Conservation (phyloP, 2,888 invertebrate species). For the Drosophila niveifrons region DNA sequence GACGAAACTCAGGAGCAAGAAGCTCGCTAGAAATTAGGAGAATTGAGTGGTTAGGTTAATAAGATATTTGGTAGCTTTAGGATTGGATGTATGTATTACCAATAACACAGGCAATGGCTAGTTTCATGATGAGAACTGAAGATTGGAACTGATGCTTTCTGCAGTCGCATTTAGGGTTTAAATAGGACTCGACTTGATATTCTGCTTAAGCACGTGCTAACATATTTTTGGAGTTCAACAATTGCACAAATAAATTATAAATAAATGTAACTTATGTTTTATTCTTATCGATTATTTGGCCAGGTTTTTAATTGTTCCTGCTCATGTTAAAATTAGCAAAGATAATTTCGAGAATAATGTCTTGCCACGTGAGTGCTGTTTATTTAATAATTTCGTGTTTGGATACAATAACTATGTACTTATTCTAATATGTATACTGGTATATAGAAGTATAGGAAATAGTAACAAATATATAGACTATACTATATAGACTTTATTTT, state of each 20-base stretch:
- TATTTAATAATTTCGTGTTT: neutral
- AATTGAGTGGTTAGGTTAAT: neutral
- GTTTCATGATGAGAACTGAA: conserved; percentile 25
- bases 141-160: conserved; percentile 12
- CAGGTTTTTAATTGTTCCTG: neutral
- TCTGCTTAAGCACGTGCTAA: neutral
- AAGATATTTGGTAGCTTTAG: neutral
- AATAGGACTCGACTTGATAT: conserved; percentile 16
- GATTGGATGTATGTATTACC: conserved; percentile 10
- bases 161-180: conserved; percentile 5
- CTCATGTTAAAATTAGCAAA: neutral
- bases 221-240: conserved; percentile 17
- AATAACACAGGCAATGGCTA: conserved; percentile 13
- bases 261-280: conserved; percentile 9
- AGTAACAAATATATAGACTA: too few relatives aligned
- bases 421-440: too few relatives aligned
- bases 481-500: too few relatives aligned
- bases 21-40: conserved; percentile 9
- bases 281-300: neutral
- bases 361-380: neutral
- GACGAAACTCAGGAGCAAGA: conserved; percentile 2
- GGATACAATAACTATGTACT: too few relatives aligned
- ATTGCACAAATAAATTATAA: conserved; percentile 27
- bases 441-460: too few relatives aligned
- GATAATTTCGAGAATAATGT: neutral